Evolutionary conservation across 1,140 invertebrate genomes (phyloP), one percentile per base, ranked within the genome.

Genomic region (Conus betulinus): DNA sequence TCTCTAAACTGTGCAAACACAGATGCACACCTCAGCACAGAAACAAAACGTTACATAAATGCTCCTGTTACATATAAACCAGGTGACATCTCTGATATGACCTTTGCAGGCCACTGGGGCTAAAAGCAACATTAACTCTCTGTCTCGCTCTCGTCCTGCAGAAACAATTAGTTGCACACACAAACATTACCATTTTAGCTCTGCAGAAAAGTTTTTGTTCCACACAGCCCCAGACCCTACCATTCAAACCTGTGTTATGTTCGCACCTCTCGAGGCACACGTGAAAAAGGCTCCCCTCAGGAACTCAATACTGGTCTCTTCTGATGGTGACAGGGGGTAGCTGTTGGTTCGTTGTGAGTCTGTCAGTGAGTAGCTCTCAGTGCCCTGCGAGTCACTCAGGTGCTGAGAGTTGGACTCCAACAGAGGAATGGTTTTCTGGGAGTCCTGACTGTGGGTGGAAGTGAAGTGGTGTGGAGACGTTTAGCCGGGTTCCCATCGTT

Each of bases 261-360:
- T 63, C 7, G 51, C 39, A 85, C 84, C 84, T 85, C 15, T 17
- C 39, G 57, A 6, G 63, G 60, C 10, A 67, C 13, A 11, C 27
- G 11, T 25, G 84, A 39, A 39, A 39, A 85, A 85, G 20, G 84
- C 84, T 5, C 27, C 67, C 39, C 63, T 25, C 27, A 85, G 53
- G 60, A 85, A 85, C 20, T 85, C 63, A 11, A 85, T 74, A 25
- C 84, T 53, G 17, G 63, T 67, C 63, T 85, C 84, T 25, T 67
- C n/a, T n/a, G 84, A 71, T 20, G 63, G 84, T 3, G 84, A 85
- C 4, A 67, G 60, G 6, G 83, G 20, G 57, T n/a, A 51, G 83
- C 55, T 60, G 55, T 84, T 51, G 23, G 83, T 67, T 17, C 60
- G 55, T 15, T 84, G 83, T 15, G 83, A 25, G 60, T 84, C 83